These are phyloP conservation scores for Elgaria multicarinata DNA, from an alignment of 2,113 vertebrate genomes.

Conservation along the genomic window DNA sequence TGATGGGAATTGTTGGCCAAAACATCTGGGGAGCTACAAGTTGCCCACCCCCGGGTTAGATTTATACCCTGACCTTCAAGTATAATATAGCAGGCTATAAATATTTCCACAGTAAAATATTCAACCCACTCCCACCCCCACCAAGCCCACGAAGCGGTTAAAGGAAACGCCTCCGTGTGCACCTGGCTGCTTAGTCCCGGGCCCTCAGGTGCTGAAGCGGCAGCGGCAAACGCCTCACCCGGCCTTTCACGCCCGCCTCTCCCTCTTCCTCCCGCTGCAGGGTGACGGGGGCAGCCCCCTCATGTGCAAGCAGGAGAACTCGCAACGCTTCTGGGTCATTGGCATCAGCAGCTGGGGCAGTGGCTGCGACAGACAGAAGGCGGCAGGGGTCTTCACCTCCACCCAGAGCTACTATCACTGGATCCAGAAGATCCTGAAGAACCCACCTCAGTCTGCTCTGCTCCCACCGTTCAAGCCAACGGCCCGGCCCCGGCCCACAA, in stretches of 20 bases:
- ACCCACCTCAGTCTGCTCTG: not conserved
- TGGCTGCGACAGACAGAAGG: fast-evolving
- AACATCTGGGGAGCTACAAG: too few species aligned
- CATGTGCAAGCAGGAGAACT: not conserved
- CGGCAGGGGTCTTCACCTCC: not conserved
- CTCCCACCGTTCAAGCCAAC: not conserved
- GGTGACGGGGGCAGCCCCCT: slow-evolving; percentile 4
- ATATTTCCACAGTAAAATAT: too few species aligned
- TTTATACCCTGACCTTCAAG: too few species aligned
- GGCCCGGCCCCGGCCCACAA: too few species aligned
- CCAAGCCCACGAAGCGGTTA: not conserved
- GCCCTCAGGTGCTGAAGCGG: not conserved
- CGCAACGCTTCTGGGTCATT: not conserved
- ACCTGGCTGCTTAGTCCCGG: too few species aligned
- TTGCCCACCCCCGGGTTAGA: too few species aligned
- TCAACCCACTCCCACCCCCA: too few species aligned
- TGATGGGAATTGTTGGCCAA: too few species aligned
- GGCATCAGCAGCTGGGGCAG: slow-evolving; percentile 12
- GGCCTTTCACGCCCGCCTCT: not conserved
- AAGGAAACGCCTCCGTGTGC: too few species aligned
- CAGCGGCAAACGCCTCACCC: not conserved
- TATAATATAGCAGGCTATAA: too few species aligned
- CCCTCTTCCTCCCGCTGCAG: not conserved
- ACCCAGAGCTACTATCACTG: not conserved
- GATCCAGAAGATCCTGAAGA: not conserved